Base-by-base conservation (phyloP, 2,888 invertebrate species). In the Ophioninae sp. region DNA sequence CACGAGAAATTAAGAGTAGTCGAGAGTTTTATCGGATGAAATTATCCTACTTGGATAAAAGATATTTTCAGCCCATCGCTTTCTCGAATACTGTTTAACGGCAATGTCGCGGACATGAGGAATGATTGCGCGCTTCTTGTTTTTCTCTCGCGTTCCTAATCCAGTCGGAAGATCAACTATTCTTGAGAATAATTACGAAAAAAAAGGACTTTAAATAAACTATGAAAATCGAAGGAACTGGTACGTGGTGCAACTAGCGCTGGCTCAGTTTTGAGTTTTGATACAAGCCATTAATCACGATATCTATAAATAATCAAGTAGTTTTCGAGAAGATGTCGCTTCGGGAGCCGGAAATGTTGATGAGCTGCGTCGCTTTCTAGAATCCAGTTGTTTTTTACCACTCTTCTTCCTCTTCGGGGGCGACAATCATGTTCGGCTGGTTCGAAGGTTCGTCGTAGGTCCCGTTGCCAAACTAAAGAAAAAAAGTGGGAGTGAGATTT, bases 371-470 rank as follows among this genome's bases (percentile, higher is more conserved):
- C 10, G n/a, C 22, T 39, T 37, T 51, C 23, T 39, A 20, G 22
- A 22, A 41, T 67, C 44, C 23, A 13, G 44, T 64, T 23, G 68
- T 22, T 63, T 64, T 64, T 89, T 94, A 95, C 95, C 95, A 95
- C 39, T 93, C 93, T 86, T 95, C 95, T 8, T 94, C 94, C 0
- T 94, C 94, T 86, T 95, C 94, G 59, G 93, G 91, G 17, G 93
- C 93, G 8, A 67, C 82, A 13, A 76, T 83, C 59, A 68, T 81
- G n/a, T 87, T 87, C 76, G 61, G 85, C 22, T 65, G 41, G 79
- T 30, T 84, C 77, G 74, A 74, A 64, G n/a, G 91, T 90, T 78
- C 88, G 41, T 81, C 72, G 81, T 81, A 84, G 87, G 78, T 90
- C 61, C 89, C 90, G 86, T 90, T 75, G 30, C 87, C 86, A 72